A percentile compares a stretch with the other conserved stretches of the same genome.
These are phyloP conservation scores for Lemur catta DNA, from an alignment of 2,797 vertebrate genomes.

Conservation along the genomic window DNA sequence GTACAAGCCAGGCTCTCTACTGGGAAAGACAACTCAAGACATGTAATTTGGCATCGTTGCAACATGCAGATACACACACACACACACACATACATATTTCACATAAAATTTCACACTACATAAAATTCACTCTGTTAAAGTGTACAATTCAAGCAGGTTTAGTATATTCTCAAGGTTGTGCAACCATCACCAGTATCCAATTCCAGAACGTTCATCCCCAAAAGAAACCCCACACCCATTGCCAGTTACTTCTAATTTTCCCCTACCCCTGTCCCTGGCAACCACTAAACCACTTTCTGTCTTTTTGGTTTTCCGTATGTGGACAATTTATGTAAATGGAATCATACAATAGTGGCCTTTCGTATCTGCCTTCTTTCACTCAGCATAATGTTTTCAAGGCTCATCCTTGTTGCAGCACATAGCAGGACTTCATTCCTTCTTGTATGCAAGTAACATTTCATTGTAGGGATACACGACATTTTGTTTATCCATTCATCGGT, in stretches of 20 bases:
- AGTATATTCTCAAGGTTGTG: not conserved
- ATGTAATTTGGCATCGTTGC: not conserved
- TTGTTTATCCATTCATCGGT: not conserved
- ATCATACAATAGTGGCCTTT: not conserved
- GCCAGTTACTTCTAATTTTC: not conserved
- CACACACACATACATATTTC: not conserved
- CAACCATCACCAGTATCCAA: not conserved
- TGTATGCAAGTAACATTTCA: not conserved
- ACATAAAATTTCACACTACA: not conserved
- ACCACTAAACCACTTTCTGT: not conserved
- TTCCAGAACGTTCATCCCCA: not conserved
- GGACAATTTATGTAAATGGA: not conserved
- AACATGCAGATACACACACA: not conserved
- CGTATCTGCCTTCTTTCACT: not conserved
- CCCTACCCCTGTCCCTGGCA: no score
- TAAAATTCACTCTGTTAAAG: not conserved
- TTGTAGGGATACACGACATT: not conserved
- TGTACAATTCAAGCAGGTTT: not conserved
- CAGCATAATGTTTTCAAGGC: not conserved
- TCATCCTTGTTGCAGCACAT: not conserved
- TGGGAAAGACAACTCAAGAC: not conserved
- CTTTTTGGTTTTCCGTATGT: not conserved
- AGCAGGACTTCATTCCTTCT: not conserved
- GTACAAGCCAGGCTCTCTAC: not conserved
- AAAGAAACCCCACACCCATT: not conserved